Base-by-base conservation (phyloP, 1,140 invertebrate species). In the Cryptotermes secundus region DNA sequence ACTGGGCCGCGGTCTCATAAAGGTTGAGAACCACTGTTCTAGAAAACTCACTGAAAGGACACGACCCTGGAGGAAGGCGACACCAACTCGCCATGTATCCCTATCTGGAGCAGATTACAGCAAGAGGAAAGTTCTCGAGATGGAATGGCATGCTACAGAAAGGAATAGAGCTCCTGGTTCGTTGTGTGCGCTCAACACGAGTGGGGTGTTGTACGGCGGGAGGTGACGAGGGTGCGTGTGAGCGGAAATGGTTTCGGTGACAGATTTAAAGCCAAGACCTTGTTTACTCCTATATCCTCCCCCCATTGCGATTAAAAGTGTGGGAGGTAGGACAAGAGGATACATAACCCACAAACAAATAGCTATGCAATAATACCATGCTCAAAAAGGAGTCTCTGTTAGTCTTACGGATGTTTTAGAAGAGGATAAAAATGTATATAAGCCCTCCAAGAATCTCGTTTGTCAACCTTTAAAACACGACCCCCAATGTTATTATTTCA, bases 211-310 rank as follows among this genome's bases (percentile, higher is more conserved):
- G 38, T 38, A 38, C 38, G 4, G 12, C 38, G 38, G 12, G 38
- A 38, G 4, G 45, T 49, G 45, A 22, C 16, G 2, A 72, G 59
- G 59, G 59, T 72, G 59, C 59, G 59, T 72, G 59, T 72, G 59
- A 72, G 31, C 59, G 59, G 59, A 72, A 72, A 72, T 31, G 26
- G 59, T 72, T 72, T 72, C 59, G 26, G 59, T 72, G 59, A 72
- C 59, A 72, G 59, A 72, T 72, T 72, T 72, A 72, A 72, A 72
- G 59, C 31, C 26, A 31, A 72, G 14, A 31, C 59, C 59, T 72
- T 72, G 59, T 31, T 72, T 31, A 72, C n/a, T 72, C 31, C 59
- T 31, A 72, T 1, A 72, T 72, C 31, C 59, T 26, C 31, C 31
- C 26, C 26, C n/a, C 59, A 38, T 14, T 31, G 59, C 59, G 59